Evolutionary conservation across 2,113 vertebrate species (phyloP).

Genomic region (Sylvia atricapilla): DNA sequence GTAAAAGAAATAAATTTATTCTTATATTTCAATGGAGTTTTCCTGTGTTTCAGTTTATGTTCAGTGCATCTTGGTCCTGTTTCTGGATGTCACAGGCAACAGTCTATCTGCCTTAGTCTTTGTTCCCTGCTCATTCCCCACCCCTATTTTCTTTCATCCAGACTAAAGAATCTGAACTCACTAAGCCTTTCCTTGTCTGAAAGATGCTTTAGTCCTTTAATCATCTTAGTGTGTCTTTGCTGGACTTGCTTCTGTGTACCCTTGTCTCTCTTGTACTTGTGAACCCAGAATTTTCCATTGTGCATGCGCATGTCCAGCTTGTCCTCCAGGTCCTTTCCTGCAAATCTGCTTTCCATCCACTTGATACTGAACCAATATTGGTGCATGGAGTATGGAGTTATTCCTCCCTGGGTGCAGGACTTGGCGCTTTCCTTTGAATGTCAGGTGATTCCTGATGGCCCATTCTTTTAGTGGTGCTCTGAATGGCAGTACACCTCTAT

Average conservation of each 20-base stretch:
- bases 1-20: neutral
- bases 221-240: neutral
- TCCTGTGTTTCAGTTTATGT: neutral
- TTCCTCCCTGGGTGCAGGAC: neutral
- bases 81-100: neutral
- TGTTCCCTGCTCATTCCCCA: neutral
- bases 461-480: neutral
- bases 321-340: neutral
- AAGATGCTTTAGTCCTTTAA: neutral
- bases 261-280: neutral
- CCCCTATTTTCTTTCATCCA: neutral
- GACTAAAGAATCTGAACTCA: neutral
- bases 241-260: neutral
- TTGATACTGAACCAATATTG: neutral
- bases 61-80: neutral
- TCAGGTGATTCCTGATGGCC: neutral
- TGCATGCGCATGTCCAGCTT: fast-evolving
- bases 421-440: neutral
- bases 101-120: neutral
- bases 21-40: neutral
- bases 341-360: neutral
- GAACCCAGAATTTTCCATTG: neutral
- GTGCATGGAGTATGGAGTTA: neutral
- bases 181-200: neutral
- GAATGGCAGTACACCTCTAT: neutral